Base-by-base conservation (phyloP, 2,113 vertebrate species). In the Pica pica region DNA sequence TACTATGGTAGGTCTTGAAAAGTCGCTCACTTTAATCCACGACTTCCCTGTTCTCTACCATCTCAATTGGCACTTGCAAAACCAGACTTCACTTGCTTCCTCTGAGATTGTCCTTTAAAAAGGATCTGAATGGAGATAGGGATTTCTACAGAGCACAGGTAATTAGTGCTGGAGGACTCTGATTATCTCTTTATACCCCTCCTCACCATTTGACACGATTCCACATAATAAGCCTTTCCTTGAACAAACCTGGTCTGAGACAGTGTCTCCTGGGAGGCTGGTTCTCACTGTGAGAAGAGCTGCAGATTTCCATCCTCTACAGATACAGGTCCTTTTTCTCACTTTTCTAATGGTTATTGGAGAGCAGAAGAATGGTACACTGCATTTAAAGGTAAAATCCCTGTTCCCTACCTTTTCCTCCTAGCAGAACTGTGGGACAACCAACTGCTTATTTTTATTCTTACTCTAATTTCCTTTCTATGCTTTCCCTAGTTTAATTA, bases 161-260 rank as follows among this genome's bases (percentile, higher is more conserved):
- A 96, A 97, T 96, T 96, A 96, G 94, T 44, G 78, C 65, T 64
- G 73, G 84, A 95, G 89, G 68, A 84, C 65, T 94, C 85, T 6
- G 90, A 96, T 96, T 96, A 95, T 93, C 83, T 95, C 89, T 93
- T 88, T 89, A 82, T 68, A 87, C 50, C 92, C 94, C 92, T 94
- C 90, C 86, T 94, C 73, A 84, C 63, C 59, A 50, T 79, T 94
- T 95, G 91, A 95, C 94, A 96, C 67, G 83, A 84, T 93, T 92
- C 57, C 47, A 80, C 76, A 93, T 77, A 95, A 95, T 86, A 82
- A 95, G 60, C 31, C 39, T 88, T 89, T 75, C 87, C 79, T 64
- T 77, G 65, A 92, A 92, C 18, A 86, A 94, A 57, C n/a, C 41
- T 68, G 39, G 76, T 76, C 56, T 74, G 73, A 73, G 60, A 53